Evolutionary conservation across 2,113 vertebrate genomes (phyloP).

Genomic region (Spea bombifrons): DNA sequence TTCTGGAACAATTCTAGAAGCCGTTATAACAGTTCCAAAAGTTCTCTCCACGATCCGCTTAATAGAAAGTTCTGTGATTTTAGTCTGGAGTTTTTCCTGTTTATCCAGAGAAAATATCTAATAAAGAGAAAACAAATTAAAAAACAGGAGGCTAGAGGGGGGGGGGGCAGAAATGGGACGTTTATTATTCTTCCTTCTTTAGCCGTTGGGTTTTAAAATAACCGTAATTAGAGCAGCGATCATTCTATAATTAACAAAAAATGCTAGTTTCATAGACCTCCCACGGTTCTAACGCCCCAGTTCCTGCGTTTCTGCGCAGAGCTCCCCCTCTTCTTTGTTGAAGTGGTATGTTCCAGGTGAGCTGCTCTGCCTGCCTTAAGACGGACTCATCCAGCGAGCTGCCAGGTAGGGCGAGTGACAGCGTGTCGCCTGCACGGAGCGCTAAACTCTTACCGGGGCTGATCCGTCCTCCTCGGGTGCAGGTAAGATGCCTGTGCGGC

Average conservation of each 20-base stretch:
- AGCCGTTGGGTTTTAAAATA: neutral
- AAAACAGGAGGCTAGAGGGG: neutral
- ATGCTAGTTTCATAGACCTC: too few species aligned
- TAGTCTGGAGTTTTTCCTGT: too few species aligned
- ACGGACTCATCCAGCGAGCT: conserved; percentile 3
- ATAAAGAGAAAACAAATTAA: neutral
- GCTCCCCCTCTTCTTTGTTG: neutral
- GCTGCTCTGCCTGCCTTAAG: conserved; percentile 12
- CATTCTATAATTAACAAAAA: neutral
- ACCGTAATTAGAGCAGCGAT: too few species aligned
- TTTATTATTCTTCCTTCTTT: neutral
- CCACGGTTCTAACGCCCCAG: neutral
- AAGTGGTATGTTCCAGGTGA: conserved; percentile 39
- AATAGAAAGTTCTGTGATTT: too few species aligned
- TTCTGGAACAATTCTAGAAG: too few species aligned
- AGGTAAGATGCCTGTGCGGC: conserved; percentile 1
- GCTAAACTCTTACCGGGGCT: neutral
- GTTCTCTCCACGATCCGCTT: too few species aligned
- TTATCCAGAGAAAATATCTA: too few species aligned
- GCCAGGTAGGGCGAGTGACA: conserved; percentile 17
- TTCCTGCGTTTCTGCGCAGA: neutral
- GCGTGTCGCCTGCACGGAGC: neutral
- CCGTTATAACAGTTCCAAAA: too few species aligned
- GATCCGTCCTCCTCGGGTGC: neutral
- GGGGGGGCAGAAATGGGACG: neutral